Percentiles rank a stretch among this genome's conserved stretches.
phyloP scores from a whole-genome alignment of 37 sponge, comb jelly and placozoan species.

The Chondrosia reniformis region DNA sequence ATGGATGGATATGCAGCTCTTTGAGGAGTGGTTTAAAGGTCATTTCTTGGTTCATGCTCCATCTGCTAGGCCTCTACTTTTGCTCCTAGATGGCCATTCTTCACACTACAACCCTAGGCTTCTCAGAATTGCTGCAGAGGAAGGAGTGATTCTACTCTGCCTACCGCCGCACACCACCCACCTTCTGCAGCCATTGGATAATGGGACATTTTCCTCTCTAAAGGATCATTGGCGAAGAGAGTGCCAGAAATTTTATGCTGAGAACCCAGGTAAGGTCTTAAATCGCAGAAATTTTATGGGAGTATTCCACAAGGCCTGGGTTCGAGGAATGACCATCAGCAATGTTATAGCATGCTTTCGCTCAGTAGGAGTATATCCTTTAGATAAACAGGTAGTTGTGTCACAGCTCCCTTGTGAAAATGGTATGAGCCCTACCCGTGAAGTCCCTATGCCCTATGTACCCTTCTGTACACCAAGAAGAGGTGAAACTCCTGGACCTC shows the following conservation, averaged over 20 bases:
- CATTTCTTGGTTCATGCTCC: constrained; percentile 35
- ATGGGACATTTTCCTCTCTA: constrained; percentile 23
- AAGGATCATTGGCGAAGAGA: constrained; percentile 20
- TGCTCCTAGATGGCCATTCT: constrained; percentile 34
- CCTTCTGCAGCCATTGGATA: constrained; percentile 28
- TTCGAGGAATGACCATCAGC: background rate
- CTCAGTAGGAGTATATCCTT: background rate
- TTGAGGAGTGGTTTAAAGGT: constrained; percentile 25
- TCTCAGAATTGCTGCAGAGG: constrained; percentile 7
- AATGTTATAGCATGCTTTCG: background rate
- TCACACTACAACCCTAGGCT: constrained; percentile 17
- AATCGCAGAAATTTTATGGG: background rate
- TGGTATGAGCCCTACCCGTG: too few species aligned
- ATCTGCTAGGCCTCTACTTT: constrained; percentile 23
- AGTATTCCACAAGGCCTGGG: background rate
- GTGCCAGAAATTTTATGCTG: constrained; percentile 16
- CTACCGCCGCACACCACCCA: constrained; percentile 41
- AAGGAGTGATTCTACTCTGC: background rate
- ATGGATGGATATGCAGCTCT: constrained; percentile 31
- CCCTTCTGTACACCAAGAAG: too few species aligned
- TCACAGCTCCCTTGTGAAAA: background rate
- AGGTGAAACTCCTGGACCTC: too few species aligned
- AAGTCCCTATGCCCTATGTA: too few species aligned
- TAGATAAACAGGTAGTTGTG: background rate
- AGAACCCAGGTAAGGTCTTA: background rate